phyloP scores from a whole-genome alignment of 2,113 vertebrate genomes.

The Hemibagrus wyckioides region DNA sequence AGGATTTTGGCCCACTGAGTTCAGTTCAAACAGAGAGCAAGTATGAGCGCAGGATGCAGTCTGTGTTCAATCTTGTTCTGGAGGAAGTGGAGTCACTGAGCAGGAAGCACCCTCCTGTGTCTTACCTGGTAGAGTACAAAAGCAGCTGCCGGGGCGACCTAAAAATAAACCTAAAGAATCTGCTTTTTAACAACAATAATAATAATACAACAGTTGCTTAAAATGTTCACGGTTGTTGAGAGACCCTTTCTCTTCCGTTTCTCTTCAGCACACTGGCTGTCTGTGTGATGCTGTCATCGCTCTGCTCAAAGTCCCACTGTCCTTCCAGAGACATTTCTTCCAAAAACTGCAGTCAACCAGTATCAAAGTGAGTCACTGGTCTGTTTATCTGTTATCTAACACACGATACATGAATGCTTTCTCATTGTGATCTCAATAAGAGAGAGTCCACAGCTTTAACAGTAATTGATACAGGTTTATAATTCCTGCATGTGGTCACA shows the following conservation, averaged over 20 bases:
- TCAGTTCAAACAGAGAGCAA: slow-evolving; percentile 86
- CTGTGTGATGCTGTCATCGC: slow-evolving; percentile 92
- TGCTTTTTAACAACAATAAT: not conserved
- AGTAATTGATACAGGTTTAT: not conserved
- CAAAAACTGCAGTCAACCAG: slow-evolving; percentile 98
- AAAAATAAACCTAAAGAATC: not conserved
- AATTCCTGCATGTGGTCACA: not conserved
- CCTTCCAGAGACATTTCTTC: slow-evolving; percentile 97
- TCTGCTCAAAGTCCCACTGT: slow-evolving; percentile 93
- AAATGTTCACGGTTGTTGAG: not conserved
- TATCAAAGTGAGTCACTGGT: slow-evolving; percentile 83
- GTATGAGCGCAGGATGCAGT: slow-evolving; percentile 93
- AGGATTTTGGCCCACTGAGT: slow-evolving; percentile 84
- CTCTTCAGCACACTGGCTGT: slow-evolving; percentile 87
- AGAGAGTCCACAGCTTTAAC: too few relatives aligned
- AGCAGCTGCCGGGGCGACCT: not conserved
- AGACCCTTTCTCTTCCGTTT: slow-evolving; percentile 7
- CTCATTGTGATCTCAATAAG: not conserved
- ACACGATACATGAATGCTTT: not conserved
- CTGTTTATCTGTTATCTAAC: not conserved
- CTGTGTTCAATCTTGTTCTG: slow-evolving; percentile 87
- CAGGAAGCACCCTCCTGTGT: slow-evolving; percentile 93
- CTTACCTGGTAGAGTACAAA: slow-evolving; percentile 80
- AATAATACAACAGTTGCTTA: not conserved
- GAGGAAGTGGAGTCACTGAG: slow-evolving; percentile 91